A percentile compares a stretch with the other conserved stretches of the same genome.
Evolutionary conservation across 1,140 invertebrate species (phyloP).

Genomic region (Drosophila tropicalis): DNA sequence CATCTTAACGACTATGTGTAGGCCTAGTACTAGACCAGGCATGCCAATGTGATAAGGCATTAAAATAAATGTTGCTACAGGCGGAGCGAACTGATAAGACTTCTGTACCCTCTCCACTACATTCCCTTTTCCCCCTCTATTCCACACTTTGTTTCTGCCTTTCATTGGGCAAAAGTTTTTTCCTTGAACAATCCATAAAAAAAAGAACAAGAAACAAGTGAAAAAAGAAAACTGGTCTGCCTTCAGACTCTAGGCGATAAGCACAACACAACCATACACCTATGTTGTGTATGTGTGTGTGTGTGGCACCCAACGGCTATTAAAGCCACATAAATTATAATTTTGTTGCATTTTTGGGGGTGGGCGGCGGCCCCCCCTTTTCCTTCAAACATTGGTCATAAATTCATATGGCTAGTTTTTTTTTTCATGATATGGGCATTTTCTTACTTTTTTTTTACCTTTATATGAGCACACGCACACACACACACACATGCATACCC

Average conservation of each 20-base stretch:
- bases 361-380: conserved; percentile 6
- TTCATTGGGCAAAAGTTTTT: conserved; percentile 28
- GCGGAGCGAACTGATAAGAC: conserved; percentile 69
- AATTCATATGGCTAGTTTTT: conserved; percentile 79
- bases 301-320: conserved; percentile 64
- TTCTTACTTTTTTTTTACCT: conserved; percentile 35
- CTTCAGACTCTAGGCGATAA: conserved; percentile 52
- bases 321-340: conserved; percentile 82
- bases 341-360: conserved; percentile 68
- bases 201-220: conserved; percentile 35
- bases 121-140: conserved; percentile 18
- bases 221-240: conserved; percentile 41
- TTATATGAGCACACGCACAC: conserved; percentile 6
- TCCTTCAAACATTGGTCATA: conserved; percentile 50
- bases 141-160: conserved; percentile 17
- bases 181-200: conserved; percentile 3
- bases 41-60: conserved; percentile 71
- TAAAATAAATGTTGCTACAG: conserved; percentile 79
- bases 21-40: conserved; percentile 41
- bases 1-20: conserved; percentile 34
- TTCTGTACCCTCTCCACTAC: conserved; percentile 41
- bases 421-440: conserved; percentile 29
- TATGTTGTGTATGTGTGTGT: conserved; percentile 14
- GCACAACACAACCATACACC: conserved; percentile 18
- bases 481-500: background rate